Evolutionary conservation across 2,113 vertebrate species (phyloP).

Genomic region (Toxotes chatareus): DNA sequence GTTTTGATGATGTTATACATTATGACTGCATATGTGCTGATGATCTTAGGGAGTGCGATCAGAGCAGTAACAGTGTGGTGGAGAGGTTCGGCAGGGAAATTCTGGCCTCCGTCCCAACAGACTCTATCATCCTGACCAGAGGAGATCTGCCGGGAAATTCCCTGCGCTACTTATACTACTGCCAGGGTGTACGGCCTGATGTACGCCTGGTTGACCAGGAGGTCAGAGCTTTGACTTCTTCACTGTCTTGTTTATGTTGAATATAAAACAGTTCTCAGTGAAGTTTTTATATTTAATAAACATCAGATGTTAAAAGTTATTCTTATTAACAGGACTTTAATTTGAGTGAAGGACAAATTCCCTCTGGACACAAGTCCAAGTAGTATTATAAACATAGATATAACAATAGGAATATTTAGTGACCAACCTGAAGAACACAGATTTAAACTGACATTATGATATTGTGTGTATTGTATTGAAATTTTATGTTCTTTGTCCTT

Average conservation of each 20-base stretch:
- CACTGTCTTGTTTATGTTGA: slow-evolving; percentile 4
- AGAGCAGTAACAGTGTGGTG: slow-evolving; percentile 89
- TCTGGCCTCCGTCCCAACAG: slow-evolving; percentile 87
- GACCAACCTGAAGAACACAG: background rate
- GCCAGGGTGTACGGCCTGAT: slow-evolving; percentile 90
- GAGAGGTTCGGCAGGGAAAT: slow-evolving; percentile 92
- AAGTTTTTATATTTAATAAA: background rate
- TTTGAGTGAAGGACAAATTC: background rate
- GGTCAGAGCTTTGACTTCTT: slow-evolving; percentile 81
- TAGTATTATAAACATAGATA: background rate
- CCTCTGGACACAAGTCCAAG: background rate
- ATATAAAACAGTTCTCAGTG: background rate
- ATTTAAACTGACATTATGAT: background rate
- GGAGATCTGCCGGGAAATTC: slow-evolving; percentile 97
- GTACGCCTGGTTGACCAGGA: slow-evolving; percentile 95
- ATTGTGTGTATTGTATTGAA: background rate
- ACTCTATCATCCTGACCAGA: slow-evolving; percentile 91
- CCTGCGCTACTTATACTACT: slow-evolving; percentile 94
- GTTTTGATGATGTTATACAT: slow-evolving; percentile 29
- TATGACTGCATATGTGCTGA: slow-evolving; percentile 24
- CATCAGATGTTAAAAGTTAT: background rate
- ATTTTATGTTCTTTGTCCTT: background rate
- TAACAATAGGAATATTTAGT: background rate
- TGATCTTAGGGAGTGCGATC: slow-evolving; percentile 88
- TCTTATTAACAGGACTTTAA: background rate